Conservation (phyloP, 2,113 vertebrate genomes). For the Melospiza melodia region DNA sequence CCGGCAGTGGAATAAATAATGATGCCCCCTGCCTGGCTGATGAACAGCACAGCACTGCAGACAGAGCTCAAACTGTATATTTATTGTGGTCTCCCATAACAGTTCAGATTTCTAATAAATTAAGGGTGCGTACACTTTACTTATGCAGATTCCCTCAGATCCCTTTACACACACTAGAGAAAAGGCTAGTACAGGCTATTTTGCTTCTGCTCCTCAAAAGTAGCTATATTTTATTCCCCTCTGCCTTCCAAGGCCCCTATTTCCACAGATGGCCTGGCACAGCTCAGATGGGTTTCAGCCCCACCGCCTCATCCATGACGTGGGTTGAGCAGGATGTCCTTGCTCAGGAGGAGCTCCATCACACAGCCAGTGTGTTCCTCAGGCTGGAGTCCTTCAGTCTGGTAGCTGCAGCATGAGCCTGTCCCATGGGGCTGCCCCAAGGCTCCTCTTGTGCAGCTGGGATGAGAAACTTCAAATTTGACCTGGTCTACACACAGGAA, state of each 20-base stretch:
- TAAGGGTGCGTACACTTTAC: not conserved
- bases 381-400: not conserved
- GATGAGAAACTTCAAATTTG: rapidly evolving
- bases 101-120: not conserved
- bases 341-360: not conserved
- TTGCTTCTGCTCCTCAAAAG: not conserved
- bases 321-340: not conserved
- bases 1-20: not conserved
- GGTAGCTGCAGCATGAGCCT: not conserved
- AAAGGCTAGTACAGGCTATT: not conserved
- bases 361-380: rapidly evolving
- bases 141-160: not conserved
- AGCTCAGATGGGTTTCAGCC: not conserved
- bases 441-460: not conserved
- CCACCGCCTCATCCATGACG: not conserved
- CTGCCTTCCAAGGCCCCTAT: not conserved
- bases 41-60: not conserved
- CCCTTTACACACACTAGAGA: not conserved
- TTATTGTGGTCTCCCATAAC: not conserved
- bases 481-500: rapidly evolving
- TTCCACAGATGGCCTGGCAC: rapidly evolving
- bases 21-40: not conserved
- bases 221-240: not conserved
- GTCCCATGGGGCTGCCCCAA: not conserved
- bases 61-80: not conserved